Base-by-base conservation (phyloP, 2,797 vertebrate genomes). In the Chaenodraco wilsoni region DNA sequence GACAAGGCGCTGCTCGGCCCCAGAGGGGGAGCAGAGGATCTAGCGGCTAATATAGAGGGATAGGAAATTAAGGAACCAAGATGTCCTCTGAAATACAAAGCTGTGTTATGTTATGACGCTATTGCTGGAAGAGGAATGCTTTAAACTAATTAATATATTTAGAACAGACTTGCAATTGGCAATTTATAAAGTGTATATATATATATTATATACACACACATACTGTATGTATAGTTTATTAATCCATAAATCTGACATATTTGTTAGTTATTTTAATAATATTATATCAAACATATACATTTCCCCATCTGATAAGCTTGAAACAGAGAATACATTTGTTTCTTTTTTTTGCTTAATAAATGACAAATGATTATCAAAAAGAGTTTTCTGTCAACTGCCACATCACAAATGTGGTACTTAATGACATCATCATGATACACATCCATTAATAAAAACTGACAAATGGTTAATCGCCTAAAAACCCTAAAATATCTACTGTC, bases 1-100 rank as follows among this genome's bases (percentile, higher is more conserved):
- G 86, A 87, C 83, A 89, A 80, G 81, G 54, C 40, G 17, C 52
- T 65, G 33, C 49, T 54, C 44, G 50, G 71, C 17, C 74, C 82
- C 66, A 46, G 37, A 69, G 69, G 79, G 70, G 54, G 65, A 66
- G 48, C 41, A 40, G 15, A 27, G 21, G 44, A 69, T 61, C 77
- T 68, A 41, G 4, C 48, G 52, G 69, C 73, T 76, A 72, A 84
- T 84, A 74, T 67, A 76, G 77, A 84, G 56, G 75, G 48, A 70
- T 50, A 7, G 33, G 46, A 77, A 69, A 82, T 81, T 74, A 74
- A 67, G 45, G 11, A 66, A 64, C 61, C 41, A 59, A 56, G 27
- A 65, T 10, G 46, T 77, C 49, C 60, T 70, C 55, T 70, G 21
- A 73, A 40, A 21, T 37, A 37, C 43, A 55, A 5, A 7, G 31